Evolutionary conservation across 2,113 vertebrate genomes (phyloP), one percentile per base, ranked within the genome.

Genomic region (Lathamus discolor): DNA sequence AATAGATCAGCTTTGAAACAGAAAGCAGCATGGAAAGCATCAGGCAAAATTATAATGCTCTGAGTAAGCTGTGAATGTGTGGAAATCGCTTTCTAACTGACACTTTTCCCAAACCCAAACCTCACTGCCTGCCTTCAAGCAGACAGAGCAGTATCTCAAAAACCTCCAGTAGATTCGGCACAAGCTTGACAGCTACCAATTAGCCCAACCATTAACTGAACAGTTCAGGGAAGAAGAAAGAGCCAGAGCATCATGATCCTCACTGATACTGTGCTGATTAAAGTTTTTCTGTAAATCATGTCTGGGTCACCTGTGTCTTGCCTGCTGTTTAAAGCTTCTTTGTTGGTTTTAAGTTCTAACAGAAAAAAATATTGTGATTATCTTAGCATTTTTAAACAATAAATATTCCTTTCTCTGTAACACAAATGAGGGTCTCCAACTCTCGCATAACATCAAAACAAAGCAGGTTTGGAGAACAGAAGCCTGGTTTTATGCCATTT

Each of bases 61-160:
- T 28, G 25, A 83, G 22, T 75, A 86, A 87, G 69, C 8, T 69
- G 24, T 49, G 69, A 79, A 78, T 33, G 22, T 41, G 33, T 13
- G 62, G 78, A 96, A 94, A 96, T 91, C 62, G 19, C 46, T 91
- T 87, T 69, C 49, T 93, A 79, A 91, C 11, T 76, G 61, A 62
- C 49, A 57, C 44, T 86, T 89, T 90, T 76, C 85, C 83, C 49
- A 92, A 94, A 81, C 48, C 11, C 54, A 61, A 82, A 51, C 66
- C 54, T 11, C 18, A 39, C 9, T 1, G 1, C 48, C 92, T 69
- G 28, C 39, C 78, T 93, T 87, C 44, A 82, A 89, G 62, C 79
- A 86, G 77, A 74, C 93, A 76, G 74, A 86, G 57, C 37, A 41
- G 37, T 62, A 63, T 84, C 31, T 0, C 41, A 79, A 35, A 75